Evolutionary conservation across 1,140 invertebrate genomes (phyloP).

Genomic region (Branchinecta lynchi): DNA sequence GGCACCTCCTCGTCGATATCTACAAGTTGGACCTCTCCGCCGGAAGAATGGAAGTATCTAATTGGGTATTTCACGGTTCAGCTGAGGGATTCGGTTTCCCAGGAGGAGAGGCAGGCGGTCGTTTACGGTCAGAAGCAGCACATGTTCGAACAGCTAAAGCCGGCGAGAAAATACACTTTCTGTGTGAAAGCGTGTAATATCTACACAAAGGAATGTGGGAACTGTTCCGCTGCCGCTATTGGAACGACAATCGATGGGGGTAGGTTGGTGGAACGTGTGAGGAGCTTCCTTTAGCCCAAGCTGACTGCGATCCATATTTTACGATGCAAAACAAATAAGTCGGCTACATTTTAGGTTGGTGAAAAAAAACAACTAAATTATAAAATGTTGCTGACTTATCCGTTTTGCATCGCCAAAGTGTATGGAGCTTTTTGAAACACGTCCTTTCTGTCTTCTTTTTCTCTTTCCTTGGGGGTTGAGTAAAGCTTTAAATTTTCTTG

Average conservation of each 20-base stretch:
- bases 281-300: no score
- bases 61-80: background rate
- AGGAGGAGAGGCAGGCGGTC: background rate
- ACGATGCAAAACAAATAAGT: no score
- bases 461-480: no score
- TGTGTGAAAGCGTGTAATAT: background rate
- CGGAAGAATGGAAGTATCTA: background rate
- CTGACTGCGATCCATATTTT: no score
- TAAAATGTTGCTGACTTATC: no score
- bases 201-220: background rate
- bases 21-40: background rate
- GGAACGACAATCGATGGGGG: conserved; percentile 4
- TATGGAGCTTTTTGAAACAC: no score
- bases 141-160: background rate
- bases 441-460: no score
- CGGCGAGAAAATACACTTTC: background rate
- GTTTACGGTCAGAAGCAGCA: background rate
- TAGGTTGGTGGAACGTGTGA: background rate
- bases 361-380: no score
- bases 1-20: background rate
- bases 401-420: no score
- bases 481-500: no score
- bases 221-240: background rate
- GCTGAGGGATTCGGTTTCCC: background rate
- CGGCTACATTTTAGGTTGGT: no score